These are phyloP conservation scores for Philypnodon macrostomus DNA, from an alignment of 2,797 vertebrate species.

Conservation along the genomic window DNA sequence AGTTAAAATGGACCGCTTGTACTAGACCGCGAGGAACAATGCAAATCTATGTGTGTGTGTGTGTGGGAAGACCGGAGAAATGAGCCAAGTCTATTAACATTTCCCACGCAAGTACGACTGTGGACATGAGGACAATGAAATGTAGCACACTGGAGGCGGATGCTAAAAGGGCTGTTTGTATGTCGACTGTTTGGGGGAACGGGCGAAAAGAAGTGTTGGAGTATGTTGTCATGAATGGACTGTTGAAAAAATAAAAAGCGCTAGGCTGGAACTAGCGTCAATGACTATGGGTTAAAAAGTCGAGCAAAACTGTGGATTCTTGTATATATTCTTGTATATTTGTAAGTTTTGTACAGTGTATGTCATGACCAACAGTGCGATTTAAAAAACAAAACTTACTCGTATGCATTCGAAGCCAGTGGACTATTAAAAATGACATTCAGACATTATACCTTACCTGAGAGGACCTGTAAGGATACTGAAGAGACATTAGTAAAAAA, in stretches of 20 bases:
- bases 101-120: slow-evolving; percentile 27
- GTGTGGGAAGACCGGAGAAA: slow-evolving; percentile 11
- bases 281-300: slow-evolving; percentile 52
- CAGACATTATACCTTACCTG: slow-evolving; percentile 22
- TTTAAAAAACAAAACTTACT: slow-evolving; percentile 75
- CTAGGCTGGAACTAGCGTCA: slow-evolving; percentile 84
- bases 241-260: slow-evolving; percentile 49
- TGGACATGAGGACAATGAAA: slow-evolving; percentile 32
- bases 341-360: slow-evolving; percentile 66
- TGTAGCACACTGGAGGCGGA: slow-evolving; percentile 56
- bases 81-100: slow-evolving; percentile 41
- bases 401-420: slow-evolving; percentile 73
- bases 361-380: slow-evolving; percentile 49
- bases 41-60: neutral
- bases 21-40: slow-evolving; percentile 27
- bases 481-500: slow-evolving; percentile 58
- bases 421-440: slow-evolving; percentile 34
- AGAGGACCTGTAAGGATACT: slow-evolving; percentile 30
- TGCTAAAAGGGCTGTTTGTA: slow-evolving; percentile 61
- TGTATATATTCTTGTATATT: slow-evolving; percentile 26
- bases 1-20: slow-evolving; percentile 72
- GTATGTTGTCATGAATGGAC: slow-evolving; percentile 59
- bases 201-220: slow-evolving; percentile 28
- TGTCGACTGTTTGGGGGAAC: slow-evolving; percentile 49
- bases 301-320: slow-evolving; percentile 61